A percentile compares a stretch with the other conserved stretches of the same genome.
These are phyloP conservation scores for Nasonia vitripennis DNA, from an alignment of 1,140 invertebrate genomes.

Conservation along the genomic window DNA sequence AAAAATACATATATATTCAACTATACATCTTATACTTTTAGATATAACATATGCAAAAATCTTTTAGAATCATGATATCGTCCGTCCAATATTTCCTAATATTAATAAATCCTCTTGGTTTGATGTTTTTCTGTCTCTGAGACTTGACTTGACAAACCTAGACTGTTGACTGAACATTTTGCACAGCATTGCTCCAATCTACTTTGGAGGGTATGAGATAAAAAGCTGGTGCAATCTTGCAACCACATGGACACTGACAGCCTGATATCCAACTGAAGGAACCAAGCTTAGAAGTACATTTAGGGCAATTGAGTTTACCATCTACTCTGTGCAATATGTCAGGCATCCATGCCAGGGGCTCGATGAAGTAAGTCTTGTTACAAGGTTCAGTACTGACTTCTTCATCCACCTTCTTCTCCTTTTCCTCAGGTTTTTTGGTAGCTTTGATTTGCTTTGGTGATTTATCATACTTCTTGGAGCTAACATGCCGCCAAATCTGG, in stretches of 20 bases:
- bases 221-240: constrained; percentile 89
- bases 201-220: constrained; percentile 91
- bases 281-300: constrained; percentile 86
- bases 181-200: constrained; percentile 89
- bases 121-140: not conserved
- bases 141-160: constrained; percentile 65
- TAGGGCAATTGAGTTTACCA: constrained; percentile 89
- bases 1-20: constrained; percentile 31
- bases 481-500: constrained; percentile 73
- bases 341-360: constrained; percentile 89
- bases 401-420: constrained; percentile 65
- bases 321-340: constrained; percentile 81
- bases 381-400: constrained; percentile 73
- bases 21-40: constrained; percentile 10
- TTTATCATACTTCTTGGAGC: constrained; percentile 62
- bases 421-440: constrained; percentile 61
- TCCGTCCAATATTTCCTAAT: constrained; percentile 53
- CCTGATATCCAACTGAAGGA: constrained; percentile 89
- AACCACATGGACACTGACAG: constrained; percentile 89
- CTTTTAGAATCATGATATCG: constrained; percentile 33
- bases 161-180: constrained; percentile 89
- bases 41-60: constrained; percentile 38
- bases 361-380: constrained; percentile 84
- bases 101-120: not conserved
- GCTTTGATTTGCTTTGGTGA: constrained; percentile 56